These are phyloP conservation scores for Stegophylla sp. DNA, from an alignment of 2,888 invertebrate species.

Conservation along the genomic window DNA sequence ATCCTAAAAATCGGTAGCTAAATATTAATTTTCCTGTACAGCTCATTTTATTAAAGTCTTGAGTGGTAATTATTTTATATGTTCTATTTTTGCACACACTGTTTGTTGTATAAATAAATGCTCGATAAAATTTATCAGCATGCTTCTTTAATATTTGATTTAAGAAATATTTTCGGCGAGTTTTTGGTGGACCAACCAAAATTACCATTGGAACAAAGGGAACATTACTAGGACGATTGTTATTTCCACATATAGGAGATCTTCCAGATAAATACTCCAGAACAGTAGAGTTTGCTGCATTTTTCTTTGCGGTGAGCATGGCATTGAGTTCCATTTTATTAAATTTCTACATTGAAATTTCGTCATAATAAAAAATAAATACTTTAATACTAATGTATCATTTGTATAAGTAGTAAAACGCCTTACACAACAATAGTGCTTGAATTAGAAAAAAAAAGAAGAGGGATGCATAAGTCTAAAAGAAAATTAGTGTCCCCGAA, in stretches of 20 bases:
- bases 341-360: slow-evolving; percentile 9
- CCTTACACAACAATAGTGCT: no score
- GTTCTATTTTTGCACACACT: neutral
- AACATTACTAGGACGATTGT: neutral
- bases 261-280: slow-evolving; percentile 43
- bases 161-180: slow-evolving; percentile 26
- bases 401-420: no score
- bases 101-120: slow-evolving; percentile 36
- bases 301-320: slow-evolving; percentile 32
- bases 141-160: slow-evolving; percentile 10
- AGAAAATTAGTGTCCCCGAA: no score
- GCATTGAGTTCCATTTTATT: slow-evolving; percentile 14
- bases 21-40: slow-evolving; percentile 29
- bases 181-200: slow-evolving; percentile 48
- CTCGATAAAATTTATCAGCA: slow-evolving; percentile 33
- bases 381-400: no score
- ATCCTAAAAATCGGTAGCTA: slow-evolving; percentile 39
- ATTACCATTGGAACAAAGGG: slow-evolving; percentile 6
- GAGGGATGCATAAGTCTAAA: no score
- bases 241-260: neutral
- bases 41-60: slow-evolving; percentile 27
- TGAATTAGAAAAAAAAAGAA: no score
- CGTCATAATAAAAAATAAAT: neutral
- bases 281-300: slow-evolving; percentile 20
- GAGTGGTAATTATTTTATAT: slow-evolving; percentile 15